A percentile compares a stretch with the other conserved stretches of the same genome.
Conservation (phyloP, 2,113 vertebrate genomes). For the Plotosus lineatus region DNA sequence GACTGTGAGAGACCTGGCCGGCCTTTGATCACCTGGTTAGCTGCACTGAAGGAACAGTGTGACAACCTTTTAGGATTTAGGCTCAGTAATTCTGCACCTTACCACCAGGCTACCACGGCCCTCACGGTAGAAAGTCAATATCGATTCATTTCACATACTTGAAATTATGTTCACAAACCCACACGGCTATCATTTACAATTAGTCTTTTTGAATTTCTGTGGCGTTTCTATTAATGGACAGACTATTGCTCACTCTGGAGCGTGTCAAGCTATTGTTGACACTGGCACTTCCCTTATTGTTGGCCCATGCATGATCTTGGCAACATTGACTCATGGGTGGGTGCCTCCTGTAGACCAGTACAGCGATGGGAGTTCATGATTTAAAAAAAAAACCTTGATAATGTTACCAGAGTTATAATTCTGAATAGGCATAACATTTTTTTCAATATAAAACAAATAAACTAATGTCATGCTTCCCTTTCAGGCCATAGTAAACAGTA, state of each 20-base stretch:
- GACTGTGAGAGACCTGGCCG: no score
- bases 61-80: no score
- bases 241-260: conserved; percentile 59
- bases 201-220: conserved; percentile 1
- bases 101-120: no score
- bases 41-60: no score
- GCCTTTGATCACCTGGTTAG: no score
- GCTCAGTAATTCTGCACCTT: no score
- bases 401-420: neutral
- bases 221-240: conserved; percentile 67
- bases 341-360: conserved; percentile 58
- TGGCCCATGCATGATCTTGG: conserved; percentile 64
- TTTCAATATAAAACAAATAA: neutral
- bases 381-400: neutral
- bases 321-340: conserved; percentile 64
- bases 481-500: conserved; percentile 63
- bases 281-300: conserved; percentile 69
- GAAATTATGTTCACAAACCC: neutral
- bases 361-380: conserved; percentile 63
- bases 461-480: conserved; percentile 15
- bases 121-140: neutral
- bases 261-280: conserved; percentile 69
- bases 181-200: neutral
- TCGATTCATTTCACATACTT: neutral
- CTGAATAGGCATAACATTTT: neutral